Evolutionary conservation across 2,888 invertebrate genomes (phyloP), one percentile per base, ranked within the genome.

Genomic region (Eupithecia tripunctaria): DNA sequence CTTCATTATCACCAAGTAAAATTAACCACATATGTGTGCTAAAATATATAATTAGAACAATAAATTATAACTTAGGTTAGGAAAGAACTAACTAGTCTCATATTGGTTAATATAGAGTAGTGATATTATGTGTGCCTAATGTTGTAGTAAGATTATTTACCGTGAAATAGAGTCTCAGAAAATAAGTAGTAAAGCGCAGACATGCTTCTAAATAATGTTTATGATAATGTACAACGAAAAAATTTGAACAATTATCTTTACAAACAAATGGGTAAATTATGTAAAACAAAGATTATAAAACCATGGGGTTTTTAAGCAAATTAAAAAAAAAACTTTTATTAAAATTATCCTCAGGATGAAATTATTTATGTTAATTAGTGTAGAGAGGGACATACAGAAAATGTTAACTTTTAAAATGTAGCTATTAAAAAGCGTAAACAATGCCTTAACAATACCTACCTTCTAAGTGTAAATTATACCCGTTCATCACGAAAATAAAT

Each of bases 81-180:
- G 85, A 84, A 91, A 90, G 85, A 93, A 93, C 94, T 94, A 94
- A 94, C 94, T 94, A 94, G 94, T 94, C 94, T 94, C 93, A 93
- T 91, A 88, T 89, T 90, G 89, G 84, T 91, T 90, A 91, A 91
- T 89, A 88, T 91, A 92, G 89, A 85, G 79, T 91, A 92, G 90
- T 91, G 88, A 91, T 90, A 92, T 89, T 86, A 86, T 85, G 92
- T 90, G 94, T 94, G 94, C 94, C 93, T 94, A 93, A 92, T 88
- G 82, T 89, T 86, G 85, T 78, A 83, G 76, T 85, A 84, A 84
- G 82, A 77, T 82, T 79, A 84, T 80, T 79, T 79, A 81, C 79
- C 81, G 62, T 74, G 69, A 70, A 70, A 56, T 71, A 71, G 76
- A 76, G 79, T 77, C 76, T 76, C 72, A 76, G 51, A 59, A 68